Conservation (phyloP, 2,797 vertebrate genomes). For the Amazona ochrocephala region DNA sequence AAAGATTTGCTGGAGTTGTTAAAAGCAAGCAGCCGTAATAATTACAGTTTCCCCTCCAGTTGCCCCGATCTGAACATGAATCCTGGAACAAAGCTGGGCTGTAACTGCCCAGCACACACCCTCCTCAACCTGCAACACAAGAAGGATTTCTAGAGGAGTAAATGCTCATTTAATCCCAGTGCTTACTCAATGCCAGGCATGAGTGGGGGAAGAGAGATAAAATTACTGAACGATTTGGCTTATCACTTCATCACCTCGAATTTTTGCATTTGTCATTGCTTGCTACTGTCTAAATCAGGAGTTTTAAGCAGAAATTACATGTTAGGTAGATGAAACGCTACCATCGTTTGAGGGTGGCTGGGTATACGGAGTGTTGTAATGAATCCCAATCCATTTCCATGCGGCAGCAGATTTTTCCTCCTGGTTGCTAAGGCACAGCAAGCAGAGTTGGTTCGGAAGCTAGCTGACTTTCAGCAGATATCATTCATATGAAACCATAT, state of each 20-base stretch:
- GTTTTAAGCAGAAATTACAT: neutral
- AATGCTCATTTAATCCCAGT: neutral
- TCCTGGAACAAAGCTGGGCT: neutral
- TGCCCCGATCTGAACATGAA: neutral
- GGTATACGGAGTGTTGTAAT: neutral
- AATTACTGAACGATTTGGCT: neutral
- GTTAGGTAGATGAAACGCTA: neutral
- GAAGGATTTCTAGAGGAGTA: neutral
- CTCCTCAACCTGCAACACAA: neutral
- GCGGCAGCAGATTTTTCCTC: constrained; percentile 61
- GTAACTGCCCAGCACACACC: neutral
- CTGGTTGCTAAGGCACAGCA: constrained; percentile 61
- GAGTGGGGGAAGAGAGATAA: neutral
- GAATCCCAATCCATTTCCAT: constrained; percentile 63
- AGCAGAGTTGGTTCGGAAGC: constrained; percentile 52
- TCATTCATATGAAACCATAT: neutral
- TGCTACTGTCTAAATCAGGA: neutral
- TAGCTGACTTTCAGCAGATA: constrained; percentile 48
- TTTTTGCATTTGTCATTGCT: neutral
- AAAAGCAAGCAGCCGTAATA: neutral
- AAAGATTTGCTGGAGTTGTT: neutral
- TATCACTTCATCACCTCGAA: neutral
- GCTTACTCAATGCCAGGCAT: neutral
- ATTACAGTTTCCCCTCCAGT: neutral
- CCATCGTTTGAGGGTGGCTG: neutral